Percentiles rank a stretch among this genome's conserved stretches.
These are phyloP conservation scores for Gymnopithys bicolor DNA, from an alignment of 2,797 vertebrate species.

Conservation along the genomic window DNA sequence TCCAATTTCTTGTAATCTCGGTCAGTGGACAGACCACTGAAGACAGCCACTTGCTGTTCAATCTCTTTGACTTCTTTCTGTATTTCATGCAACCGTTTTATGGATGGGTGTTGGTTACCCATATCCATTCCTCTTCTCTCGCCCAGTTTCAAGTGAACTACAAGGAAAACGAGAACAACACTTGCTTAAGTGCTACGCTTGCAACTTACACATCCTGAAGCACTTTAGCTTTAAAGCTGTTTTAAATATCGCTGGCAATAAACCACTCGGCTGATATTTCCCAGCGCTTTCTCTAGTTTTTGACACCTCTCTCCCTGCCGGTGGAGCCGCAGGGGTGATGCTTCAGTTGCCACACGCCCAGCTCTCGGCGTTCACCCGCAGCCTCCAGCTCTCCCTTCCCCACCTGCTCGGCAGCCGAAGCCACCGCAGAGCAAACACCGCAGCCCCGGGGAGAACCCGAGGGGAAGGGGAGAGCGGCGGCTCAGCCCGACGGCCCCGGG, in stretches of 20 bases:
- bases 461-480: not conserved
- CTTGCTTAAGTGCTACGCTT: rapidly evolving
- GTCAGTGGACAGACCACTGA: constrained; percentile 91
- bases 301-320: not conserved
- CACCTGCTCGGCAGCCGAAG: not conserved
- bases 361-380: not conserved
- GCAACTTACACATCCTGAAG: not conserved
- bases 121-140: constrained; percentile 88
- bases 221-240: not conserved
- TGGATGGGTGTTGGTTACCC: constrained; percentile 91
- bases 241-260: not conserved
- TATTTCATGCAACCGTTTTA: constrained; percentile 90
- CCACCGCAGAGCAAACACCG: not conserved
- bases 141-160: constrained; percentile 75
- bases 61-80: constrained; percentile 87
- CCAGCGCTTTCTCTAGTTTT: not conserved
- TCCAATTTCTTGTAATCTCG: constrained; percentile 91
- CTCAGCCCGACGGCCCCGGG: not conserved
- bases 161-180: not conserved
- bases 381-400: not conserved
- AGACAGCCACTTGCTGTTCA: constrained; percentile 88
- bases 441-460: not conserved
- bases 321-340: not conserved
- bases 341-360: not conserved
- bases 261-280: not conserved